Percentiles rank a stretch among this genome's conserved stretches.
Conservation (phyloP, 1,140 invertebrate species). For the Lineus longissimus region DNA sequence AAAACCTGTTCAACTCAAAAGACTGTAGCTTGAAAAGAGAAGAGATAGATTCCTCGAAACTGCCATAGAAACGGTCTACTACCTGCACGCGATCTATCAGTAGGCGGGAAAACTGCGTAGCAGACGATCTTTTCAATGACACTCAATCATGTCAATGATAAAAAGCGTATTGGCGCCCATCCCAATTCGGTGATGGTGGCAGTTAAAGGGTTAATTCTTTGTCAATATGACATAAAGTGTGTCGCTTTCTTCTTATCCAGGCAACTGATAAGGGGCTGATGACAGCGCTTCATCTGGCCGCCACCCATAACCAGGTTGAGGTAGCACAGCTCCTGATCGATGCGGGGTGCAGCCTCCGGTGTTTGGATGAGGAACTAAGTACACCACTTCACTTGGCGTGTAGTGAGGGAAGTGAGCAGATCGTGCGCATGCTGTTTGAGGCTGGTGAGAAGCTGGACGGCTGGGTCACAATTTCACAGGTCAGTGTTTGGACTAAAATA, state of each 20-base stretch:
- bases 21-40: no score
- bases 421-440: conserved; percentile 46
- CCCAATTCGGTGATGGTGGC: no score
- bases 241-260: conserved; percentile 24
- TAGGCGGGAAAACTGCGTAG: no score
- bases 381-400: conserved; percentile 55
- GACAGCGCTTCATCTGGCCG: conserved; percentile 74
- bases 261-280: conserved; percentile 57
- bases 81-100: no score
- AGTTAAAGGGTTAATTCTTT: no score
- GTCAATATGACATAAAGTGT: no score
- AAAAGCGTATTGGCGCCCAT: no score
- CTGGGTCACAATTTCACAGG: conserved; percentile 38
- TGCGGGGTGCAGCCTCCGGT: conserved; percentile 63
- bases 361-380: conserved; percentile 49
- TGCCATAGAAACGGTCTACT: no score
- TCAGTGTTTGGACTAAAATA: conserved; percentile 17
- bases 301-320: conserved; percentile 70
- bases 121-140: no score
- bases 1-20: no score
- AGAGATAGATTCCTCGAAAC: no score
- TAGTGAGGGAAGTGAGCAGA: conserved; percentile 47
- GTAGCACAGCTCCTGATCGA: conserved; percentile 69
- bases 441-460: conserved; percentile 36
- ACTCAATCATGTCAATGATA: no score